phyloP scores from a whole-genome alignment of 1,140 invertebrate species.

The Onthophagus taurus region DNA sequence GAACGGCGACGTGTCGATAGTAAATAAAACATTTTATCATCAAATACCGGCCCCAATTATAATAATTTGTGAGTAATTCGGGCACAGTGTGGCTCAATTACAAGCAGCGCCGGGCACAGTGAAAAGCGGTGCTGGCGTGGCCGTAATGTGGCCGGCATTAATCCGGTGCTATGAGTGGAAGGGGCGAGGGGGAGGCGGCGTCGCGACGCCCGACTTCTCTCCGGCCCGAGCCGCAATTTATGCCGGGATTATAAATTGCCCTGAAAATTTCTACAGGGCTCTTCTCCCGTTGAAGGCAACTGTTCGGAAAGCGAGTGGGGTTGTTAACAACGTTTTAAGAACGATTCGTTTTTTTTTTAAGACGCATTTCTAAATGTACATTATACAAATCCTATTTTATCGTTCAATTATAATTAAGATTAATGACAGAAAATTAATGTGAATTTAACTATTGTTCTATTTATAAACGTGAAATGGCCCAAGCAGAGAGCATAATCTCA shows the following conservation, averaged over 20 bases:
- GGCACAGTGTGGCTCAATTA: slow-evolving; percentile 13
- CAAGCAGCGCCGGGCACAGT: slow-evolving; percentile 9
- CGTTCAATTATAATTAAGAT: too few relatives aligned
- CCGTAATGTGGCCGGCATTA: slow-evolving; percentile 13
- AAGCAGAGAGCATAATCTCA: too few relatives aligned
- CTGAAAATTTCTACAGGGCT: background rate
- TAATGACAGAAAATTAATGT: too few relatives aligned
- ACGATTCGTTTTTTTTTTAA: too few relatives aligned
- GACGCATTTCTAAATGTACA: too few relatives aligned
- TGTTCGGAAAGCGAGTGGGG: too few relatives aligned
- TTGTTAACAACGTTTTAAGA: too few relatives aligned
- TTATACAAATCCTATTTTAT: too few relatives aligned
- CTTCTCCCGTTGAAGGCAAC: too few relatives aligned
- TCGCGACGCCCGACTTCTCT: too few relatives aligned
- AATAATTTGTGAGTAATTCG: slow-evolving; percentile 12
- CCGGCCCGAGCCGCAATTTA: background rate
- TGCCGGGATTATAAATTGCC: background rate
- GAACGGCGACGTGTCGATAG: background rate
- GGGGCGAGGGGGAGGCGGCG: background rate
- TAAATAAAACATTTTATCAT: slow-evolving; percentile 12
- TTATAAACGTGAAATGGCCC: too few relatives aligned
- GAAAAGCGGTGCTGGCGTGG: slow-evolving; percentile 15
- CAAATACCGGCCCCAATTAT: slow-evolving; percentile 9
- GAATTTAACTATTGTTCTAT: too few relatives aligned
- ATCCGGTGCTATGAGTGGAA: background rate